A percentile compares a stretch with the other conserved stretches of the same genome.
These are phyloP conservation scores for Halcyon leucocephala DNA, from an alignment of 2,797 vertebrate species.

Conservation along the genomic window DNA sequence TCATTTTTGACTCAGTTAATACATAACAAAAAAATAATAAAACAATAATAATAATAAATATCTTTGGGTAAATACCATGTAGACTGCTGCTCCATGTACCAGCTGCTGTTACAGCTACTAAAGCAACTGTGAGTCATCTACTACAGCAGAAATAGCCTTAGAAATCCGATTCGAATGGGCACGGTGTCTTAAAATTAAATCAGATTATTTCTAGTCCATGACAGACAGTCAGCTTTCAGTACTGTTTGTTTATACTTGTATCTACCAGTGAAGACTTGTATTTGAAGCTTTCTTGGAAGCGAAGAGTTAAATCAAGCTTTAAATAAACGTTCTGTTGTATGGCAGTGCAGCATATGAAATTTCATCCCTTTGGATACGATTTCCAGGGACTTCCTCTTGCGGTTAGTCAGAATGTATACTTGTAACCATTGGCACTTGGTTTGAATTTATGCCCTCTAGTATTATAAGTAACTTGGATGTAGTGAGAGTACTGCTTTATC, in stretches of 20 bases:
- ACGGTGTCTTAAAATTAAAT: neutral
- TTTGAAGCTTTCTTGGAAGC: neutral
- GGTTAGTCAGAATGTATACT: neutral
- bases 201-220: neutral
- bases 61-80: neutral
- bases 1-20: neutral
- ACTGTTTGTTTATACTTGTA: neutral
- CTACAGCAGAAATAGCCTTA: neutral
- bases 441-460: neutral
- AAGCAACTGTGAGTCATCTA: neutral
- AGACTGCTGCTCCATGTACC: neutral
- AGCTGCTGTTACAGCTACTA: neutral
- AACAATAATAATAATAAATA: neutral
- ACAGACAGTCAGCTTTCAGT: neutral
- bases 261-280: neutral
- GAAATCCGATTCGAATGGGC: neutral
- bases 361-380: neutral
- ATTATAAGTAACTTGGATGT: neutral
- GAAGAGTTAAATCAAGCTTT: slow-evolving; percentile 11
- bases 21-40: no score
- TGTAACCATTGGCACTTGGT: neutral
- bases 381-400: slow-evolving; percentile 18
- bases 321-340: neutral
- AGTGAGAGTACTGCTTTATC: neutral
- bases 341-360: neutral